Conservation (phyloP, 1,140 invertebrate species). For the Brachionus paranguensis region DNA sequence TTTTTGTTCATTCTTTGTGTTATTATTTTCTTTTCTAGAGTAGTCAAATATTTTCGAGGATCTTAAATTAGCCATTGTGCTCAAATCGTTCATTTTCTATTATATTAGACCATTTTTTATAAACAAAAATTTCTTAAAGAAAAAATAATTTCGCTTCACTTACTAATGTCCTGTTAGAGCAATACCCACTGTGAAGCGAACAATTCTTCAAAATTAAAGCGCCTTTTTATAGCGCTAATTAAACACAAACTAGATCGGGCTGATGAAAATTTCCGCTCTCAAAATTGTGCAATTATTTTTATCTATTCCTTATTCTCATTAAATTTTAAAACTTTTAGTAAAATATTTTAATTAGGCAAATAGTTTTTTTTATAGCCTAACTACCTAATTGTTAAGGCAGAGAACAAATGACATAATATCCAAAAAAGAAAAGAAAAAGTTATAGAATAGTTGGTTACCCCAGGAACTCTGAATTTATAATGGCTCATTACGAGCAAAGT, state of each 20-base stretch:
- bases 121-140: neutral
- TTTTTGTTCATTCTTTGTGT: neutral
- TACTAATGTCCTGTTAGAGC: neutral
- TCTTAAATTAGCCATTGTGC: neutral
- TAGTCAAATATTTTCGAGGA: slow-evolving; percentile 12
- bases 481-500: neutral
- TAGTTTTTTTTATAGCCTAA: neutral
- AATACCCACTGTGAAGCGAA: neutral
- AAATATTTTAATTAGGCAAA: neutral
- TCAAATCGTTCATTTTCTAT: neutral
- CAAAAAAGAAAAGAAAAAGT: neutral
- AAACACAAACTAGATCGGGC: neutral
- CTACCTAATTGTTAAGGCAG: neutral
- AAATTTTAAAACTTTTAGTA: neutral
- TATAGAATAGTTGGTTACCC: neutral
- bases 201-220: neutral
- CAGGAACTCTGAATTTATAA: neutral
- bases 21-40: slow-evolving; percentile 1
- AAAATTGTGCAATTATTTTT: neutral
- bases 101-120: neutral
- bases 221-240: neutral
- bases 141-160: neutral
- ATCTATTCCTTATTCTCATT: neutral
- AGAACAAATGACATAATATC: neutral
- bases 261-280: neutral